Base-by-base conservation (phyloP, 2,888 invertebrate species). In the Aquatica leii region DNA sequence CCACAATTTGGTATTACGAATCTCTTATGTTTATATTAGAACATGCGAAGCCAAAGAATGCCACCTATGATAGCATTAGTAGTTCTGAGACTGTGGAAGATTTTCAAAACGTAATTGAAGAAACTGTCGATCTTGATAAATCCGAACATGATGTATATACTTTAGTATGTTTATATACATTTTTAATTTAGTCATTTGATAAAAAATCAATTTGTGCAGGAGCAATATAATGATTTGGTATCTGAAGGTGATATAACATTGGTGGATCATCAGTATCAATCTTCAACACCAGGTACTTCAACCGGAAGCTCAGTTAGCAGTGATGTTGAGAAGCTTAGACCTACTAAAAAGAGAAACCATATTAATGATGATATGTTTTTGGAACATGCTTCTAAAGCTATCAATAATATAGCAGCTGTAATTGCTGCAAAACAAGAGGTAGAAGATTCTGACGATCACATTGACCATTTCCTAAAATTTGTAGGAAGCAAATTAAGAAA, bases 401-500 rank as follows among this genome's bases (percentile, higher is more conserved):
- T 37, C 37, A 37, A 37, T 37, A 37, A 37, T 37, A 37, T 37
- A 37, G 37, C 37, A n/a, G 37, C 37, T 37, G 37, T 37, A 37
- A 8, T 2, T 37, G 12, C 37, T 5, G 37, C 11, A 37, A 37
- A 37, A 37, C 37, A 37, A 9, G 12, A 37, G 5, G 37, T 37
- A 37, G 37, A 37, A 37, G 37, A 37, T 37, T 37, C 37, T 37
- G 37, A 37, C 37, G 12, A 37, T 9, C 37, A 37, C 37, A 37
- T 37, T 37, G 31, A 31, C 31, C 31, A n/a, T n/a, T n/a, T n/a
- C n/a, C n/a, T n/a, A n/a, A n/a, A n/a, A n/a, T n/a, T n/a, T n/a
- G n/a, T 37, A 37, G 37, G 5, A 37, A 37, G 37, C 37, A 37
- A 37, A 37, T 2, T 5, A 37, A 37, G 12, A 12, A 37, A 37